phyloP scores from a whole-genome alignment of 2,888 invertebrate species.

The Cephus pygmeus region DNA sequence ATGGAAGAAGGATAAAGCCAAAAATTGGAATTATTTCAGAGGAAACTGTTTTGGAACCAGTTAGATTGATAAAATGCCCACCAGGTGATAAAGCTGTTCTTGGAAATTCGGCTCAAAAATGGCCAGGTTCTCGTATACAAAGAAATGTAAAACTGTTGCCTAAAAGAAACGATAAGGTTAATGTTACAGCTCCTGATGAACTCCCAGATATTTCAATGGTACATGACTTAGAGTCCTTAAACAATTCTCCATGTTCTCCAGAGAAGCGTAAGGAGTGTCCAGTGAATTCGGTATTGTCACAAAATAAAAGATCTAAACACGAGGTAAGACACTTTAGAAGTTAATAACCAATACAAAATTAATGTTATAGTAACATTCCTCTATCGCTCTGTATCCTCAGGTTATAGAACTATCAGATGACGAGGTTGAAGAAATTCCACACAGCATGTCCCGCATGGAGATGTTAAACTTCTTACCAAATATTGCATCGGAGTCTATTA shows the following conservation, averaged over 20 bases:
- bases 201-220: constrained; percentile 28
- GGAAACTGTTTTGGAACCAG: constrained; percentile 50
- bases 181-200: constrained; percentile 2
- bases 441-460: constrained; percentile 53
- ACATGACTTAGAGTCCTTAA: neutral
- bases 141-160: constrained; percentile 59
- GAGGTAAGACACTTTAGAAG: constrained; percentile 36
- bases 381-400: constrained; percentile 27
- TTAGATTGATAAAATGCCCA: constrained; percentile 47
- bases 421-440: constrained; percentile 57
- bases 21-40: constrained; percentile 56
- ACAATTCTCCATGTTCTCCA: neutral
- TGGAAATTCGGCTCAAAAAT: constrained; percentile 33
- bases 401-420: constrained; percentile 62
- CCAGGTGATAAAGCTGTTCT: constrained; percentile 7
- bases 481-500: constrained; percentile 36
- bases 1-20: constrained; percentile 22
- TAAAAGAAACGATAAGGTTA: constrained; percentile 47
- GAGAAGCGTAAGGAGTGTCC: constrained; percentile 5
- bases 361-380: neutral
- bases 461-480: constrained; percentile 60
- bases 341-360: constrained; percentile 5
- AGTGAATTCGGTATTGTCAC: neutral
- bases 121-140: constrained; percentile 56
- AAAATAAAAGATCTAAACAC: constrained; percentile 41